Evolutionary conservation across 2,113 vertebrate genomes (phyloP).

Genomic region (Cyanocitta stelleri): DNA sequence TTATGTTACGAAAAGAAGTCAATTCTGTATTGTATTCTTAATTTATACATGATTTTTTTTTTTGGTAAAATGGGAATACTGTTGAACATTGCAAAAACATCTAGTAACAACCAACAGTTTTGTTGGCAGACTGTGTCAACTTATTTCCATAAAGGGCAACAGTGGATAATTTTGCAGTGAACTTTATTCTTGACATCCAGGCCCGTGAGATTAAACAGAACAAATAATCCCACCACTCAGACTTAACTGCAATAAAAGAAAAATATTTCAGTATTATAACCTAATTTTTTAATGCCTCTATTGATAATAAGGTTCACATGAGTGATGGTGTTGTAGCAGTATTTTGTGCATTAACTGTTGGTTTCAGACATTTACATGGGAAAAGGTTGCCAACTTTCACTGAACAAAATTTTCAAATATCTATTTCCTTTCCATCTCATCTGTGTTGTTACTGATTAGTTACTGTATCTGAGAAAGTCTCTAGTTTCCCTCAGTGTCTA

Average conservation of each 20-base stretch:
- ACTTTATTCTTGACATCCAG: neutral
- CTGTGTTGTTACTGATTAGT: neutral
- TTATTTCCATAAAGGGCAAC: neutral
- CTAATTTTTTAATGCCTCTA: neutral
- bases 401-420: neutral
- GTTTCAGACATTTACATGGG: neutral
- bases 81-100: neutral
- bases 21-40: neutral
- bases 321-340: neutral
- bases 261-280: neutral
- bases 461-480: neutral
- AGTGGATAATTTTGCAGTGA: neutral
- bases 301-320: neutral
- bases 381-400: neutral
- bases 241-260: neutral
- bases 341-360: neutral
- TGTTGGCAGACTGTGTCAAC: neutral
- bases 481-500: neutral
- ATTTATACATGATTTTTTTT: neutral
- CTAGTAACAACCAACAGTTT: neutral
- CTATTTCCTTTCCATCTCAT: neutral
- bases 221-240: neutral
- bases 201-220: neutral
- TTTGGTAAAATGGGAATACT: neutral
- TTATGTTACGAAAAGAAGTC: neutral